Conservation (phyloP, 64 coral and sea anemone genomes). For the Anthopleura sola region DNA sequence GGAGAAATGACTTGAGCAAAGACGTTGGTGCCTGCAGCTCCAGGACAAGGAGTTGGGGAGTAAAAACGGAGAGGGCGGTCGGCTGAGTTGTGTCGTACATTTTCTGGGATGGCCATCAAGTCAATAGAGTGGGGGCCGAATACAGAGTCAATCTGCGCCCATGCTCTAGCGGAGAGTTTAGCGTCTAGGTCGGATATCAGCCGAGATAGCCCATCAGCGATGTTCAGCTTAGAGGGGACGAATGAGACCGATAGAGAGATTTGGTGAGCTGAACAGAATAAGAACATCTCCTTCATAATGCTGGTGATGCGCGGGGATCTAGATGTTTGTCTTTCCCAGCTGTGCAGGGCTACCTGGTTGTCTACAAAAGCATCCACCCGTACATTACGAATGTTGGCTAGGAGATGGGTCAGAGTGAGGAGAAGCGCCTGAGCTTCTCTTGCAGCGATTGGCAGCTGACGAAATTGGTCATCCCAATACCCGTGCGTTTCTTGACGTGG, state of each 20-base stretch:
- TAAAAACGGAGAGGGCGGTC: conserved; percentile 11
- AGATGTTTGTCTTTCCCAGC: background rate
- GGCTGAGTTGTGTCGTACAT: background rate
- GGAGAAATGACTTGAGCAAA: conserved; percentile 8
- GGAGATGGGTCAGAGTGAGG: background rate
- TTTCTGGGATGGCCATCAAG: conserved; percentile 9
- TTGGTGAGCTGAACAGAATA: background rate
- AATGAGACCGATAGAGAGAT: background rate
- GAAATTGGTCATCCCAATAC: background rate
- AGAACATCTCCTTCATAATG: background rate
- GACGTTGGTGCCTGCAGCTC: background rate
- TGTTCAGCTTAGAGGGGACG: conserved; percentile 1
- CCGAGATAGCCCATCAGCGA: conserved; percentile 6
- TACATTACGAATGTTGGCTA: background rate
- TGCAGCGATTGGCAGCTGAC: background rate
- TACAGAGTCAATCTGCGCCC: background rate
- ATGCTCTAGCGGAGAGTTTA: background rate
- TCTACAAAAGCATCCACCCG: conserved; percentile 4
- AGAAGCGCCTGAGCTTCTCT: background rate
- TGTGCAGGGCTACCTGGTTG: background rate
- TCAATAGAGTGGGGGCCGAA: conserved; percentile 40
- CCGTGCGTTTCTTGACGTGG: background rate
- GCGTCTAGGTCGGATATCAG: background rate
- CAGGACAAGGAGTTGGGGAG: background rate
- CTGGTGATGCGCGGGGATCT: background rate